Percentiles rank a stretch among this genome's conserved stretches.
Conservation (phyloP, 2,113 vertebrate genomes). For the Pachyramphus minor region DNA sequence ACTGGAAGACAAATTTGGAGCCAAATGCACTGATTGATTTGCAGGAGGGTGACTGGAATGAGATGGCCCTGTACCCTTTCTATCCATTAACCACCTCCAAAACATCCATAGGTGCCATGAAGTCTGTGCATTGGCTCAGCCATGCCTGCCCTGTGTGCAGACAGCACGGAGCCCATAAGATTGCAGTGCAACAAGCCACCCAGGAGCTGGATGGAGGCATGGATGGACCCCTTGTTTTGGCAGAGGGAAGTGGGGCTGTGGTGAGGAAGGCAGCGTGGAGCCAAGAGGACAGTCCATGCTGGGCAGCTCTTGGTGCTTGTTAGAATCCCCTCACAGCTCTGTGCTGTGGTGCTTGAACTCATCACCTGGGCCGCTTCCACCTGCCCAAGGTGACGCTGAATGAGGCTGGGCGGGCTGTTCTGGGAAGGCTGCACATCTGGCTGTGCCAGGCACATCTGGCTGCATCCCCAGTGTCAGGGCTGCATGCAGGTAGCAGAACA, state of each 20-base stretch:
- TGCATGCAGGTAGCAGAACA: neutral
- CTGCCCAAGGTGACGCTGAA: neutral
- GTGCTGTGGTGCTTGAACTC: rapidly evolving
- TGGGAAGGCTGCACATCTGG: neutral
- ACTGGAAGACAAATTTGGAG: slow-evolving; percentile 8
- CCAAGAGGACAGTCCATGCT: neutral
- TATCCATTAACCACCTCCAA: neutral
- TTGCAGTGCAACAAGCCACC: neutral
- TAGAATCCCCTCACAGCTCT: neutral
- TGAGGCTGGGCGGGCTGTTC: neutral
- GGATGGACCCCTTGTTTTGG: neutral
- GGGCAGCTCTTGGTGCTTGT: neutral
- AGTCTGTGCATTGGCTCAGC: neutral
- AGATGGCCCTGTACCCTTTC: neutral
- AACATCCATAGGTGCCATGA: neutral
- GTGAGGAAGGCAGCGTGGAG: neutral
- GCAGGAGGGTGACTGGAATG: neutral
- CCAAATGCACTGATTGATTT: neutral
- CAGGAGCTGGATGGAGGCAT: neutral
- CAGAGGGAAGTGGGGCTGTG: rapidly evolving
- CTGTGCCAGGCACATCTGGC: neutral
- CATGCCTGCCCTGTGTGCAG: neutral
- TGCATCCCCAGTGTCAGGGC: neutral
- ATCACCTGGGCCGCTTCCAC: rapidly evolving
- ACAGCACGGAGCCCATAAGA: neutral